Evolutionary conservation across 2,113 vertebrate species (phyloP), one percentile per base, ranked within the genome.

Genomic region (Chlorocebus sabaeus): DNA sequence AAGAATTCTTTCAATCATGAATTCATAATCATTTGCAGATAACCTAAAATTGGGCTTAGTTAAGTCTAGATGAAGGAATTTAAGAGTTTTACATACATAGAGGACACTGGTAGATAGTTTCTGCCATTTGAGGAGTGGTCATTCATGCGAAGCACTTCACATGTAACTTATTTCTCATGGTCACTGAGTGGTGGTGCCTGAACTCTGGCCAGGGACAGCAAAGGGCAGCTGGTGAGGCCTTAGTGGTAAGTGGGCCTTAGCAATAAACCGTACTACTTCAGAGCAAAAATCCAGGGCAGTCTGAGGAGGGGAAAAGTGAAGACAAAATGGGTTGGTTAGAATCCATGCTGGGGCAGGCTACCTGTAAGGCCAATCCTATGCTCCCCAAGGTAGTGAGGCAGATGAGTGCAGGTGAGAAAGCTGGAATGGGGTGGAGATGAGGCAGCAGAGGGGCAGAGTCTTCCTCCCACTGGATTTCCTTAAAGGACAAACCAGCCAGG

Each of bases 371-470:
- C 17, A 59, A 17, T 16, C 75, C 16, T 61, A 13, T 22, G 2
- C 11, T 50, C 18, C 35, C 17, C 22, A 35, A 73, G 68, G 2
- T 20, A 40, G 11, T 27, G 13, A 45, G 30, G 8, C 17, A 45
- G 18, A 6, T 85, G 61, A 23, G 11, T 13, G 8, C 8, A 45
- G 18, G 4, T 85, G 61, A 23, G 11, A 13, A 52, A 38, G 7
- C 13, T 38, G 11, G 35, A 22, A 32, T 38, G 1, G 11, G 10
- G 22, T n/a, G n/a, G 16, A 16, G 13, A 32, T 18, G 12, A 14
- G 0, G 13, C 5, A 40, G 32, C 38, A 32, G 48, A 79, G 2
- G 2, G 14, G 2, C 22, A 32, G 6, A 16, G 3, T 14, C 22
- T 14, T 7, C 9, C 2, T 45, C 22, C 25, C 6, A 79, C 3